Percentiles rank a stretch among this genome's conserved stretches.
phyloP scores from a whole-genome alignment of 2,888 invertebrate species.

The Ephialtes manifestator region DNA sequence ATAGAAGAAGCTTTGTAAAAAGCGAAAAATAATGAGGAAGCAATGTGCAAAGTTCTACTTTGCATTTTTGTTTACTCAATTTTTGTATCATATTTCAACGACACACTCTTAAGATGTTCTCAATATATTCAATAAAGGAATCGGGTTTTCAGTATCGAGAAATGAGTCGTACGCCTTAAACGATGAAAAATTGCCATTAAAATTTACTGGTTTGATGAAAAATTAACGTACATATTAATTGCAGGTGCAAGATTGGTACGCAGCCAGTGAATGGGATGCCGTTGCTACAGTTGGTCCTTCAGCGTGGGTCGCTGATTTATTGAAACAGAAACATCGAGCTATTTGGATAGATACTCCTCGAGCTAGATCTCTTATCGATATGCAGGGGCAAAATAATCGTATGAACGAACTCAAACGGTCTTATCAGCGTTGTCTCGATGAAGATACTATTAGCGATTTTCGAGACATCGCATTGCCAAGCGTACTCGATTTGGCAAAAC shows the following conservation, averaged over 20 bases:
- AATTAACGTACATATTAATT: not conserved
- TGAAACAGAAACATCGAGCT: conserved; percentile 74
- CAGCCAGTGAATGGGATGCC: conserved; percentile 76
- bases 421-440: conserved; percentile 23
- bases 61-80: too few species aligned
- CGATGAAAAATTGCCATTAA: too few species aligned
- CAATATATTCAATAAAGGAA: too few species aligned
- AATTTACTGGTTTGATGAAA: too few species aligned
- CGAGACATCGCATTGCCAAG: conserved; percentile 77
- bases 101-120: too few species aligned
- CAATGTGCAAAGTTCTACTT: too few species aligned
- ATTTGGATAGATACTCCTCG: conserved; percentile 80
- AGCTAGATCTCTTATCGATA: conserved; percentile 73
- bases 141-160: too few species aligned
- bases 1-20: too few species aligned
- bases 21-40: too few species aligned
- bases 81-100: too few species aligned
- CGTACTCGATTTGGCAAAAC: conserved; percentile 77
- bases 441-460: conserved; percentile 76
- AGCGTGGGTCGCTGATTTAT: conserved; percentile 78
- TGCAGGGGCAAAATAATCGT: conserved; percentile 45
- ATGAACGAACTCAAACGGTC: conserved; percentile 30
- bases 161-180: too few species aligned
- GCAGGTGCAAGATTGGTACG: conserved; percentile 81
- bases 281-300: conserved; percentile 77